A percentile compares a stretch with the other conserved stretches of the same genome.
These are phyloP conservation scores for Isoperla grammatica DNA, from an alignment of 2,888 invertebrate species.

Conservation along the genomic window DNA sequence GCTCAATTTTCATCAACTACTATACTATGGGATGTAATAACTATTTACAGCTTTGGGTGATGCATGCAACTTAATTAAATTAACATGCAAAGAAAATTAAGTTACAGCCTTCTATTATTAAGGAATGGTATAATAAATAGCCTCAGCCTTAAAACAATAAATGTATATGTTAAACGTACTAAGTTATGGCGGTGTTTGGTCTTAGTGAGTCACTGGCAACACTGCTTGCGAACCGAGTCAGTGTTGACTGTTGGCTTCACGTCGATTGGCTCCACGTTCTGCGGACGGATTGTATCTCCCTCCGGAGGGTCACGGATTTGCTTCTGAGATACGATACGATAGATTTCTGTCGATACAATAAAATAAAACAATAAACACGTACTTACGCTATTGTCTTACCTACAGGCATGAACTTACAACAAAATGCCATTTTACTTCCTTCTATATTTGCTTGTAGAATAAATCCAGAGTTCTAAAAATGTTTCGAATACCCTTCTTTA, in stretches of 20 bases:
- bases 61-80: no score
- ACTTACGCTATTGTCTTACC: background rate
- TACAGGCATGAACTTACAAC: background rate
- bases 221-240: constrained; percentile 85
- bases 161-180: constrained; percentile 7
- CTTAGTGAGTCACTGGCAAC: constrained; percentile 70
- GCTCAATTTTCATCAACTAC: no score
- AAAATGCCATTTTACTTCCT: background rate
- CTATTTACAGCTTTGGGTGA: no score
- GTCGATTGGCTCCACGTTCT: constrained; percentile 82
- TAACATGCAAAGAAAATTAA: background rate
- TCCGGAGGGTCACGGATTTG: constrained; percentile 94
- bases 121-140: background rate
- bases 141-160: constrained; percentile 2
- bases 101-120: background rate
- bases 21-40: no score
- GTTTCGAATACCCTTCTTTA: no score
- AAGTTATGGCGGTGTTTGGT: constrained; percentile 17
- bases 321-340: constrained; percentile 98
- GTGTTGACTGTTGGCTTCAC: constrained; percentile 80
- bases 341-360: constrained; percentile 68
- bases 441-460: background rate
- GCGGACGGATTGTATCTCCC: constrained; percentile 86
- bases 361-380: constrained; percentile 25
- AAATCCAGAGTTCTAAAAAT: background rate